A percentile compares a stretch with the other conserved stretches of the same genome.
These are phyloP conservation scores for Hypotaenidia philippensis DNA, from an alignment of 2,797 vertebrate genomes.

Conservation along the genomic window DNA sequence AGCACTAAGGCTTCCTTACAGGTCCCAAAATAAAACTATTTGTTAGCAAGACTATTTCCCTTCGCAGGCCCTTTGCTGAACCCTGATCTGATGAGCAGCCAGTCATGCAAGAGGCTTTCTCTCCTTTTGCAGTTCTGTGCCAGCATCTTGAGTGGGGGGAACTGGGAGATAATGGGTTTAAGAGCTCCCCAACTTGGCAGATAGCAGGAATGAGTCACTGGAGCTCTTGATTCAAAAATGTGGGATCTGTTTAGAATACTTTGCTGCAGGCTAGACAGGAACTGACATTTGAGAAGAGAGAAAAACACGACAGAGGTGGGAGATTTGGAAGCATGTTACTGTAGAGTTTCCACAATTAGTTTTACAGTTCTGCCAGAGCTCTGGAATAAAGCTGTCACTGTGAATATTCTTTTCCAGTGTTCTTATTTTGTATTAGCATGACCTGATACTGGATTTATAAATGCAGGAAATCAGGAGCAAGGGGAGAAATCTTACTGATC, in stretches of 20 bases:
- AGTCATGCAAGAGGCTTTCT: not conserved
- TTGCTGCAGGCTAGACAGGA: not conserved
- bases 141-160: not conserved
- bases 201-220: not conserved
- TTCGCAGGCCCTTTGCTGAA: constrained; percentile 60
- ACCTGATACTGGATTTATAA: not conserved
- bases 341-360: not conserved
- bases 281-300: not conserved
- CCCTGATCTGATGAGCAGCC: not conserved
- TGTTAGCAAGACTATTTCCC: constrained; percentile 38
- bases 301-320: not conserved
- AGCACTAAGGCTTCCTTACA: constrained; percentile 30
- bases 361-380: not conserved
- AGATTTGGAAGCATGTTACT: not conserved
- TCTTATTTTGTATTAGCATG: not conserved
- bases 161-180: not conserved
- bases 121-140: not conserved
- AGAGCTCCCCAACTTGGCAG: not conserved
- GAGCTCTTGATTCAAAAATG: not conserved
- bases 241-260: not conserved
- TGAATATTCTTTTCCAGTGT: not conserved
- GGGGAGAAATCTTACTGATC: not conserved
- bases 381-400: not conserved
- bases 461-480: not conserved
- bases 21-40: constrained; percentile 33